Evolutionary conservation across 2,797 vertebrate genomes (phyloP).

Genomic region (Mergus octosetaceus): DNA sequence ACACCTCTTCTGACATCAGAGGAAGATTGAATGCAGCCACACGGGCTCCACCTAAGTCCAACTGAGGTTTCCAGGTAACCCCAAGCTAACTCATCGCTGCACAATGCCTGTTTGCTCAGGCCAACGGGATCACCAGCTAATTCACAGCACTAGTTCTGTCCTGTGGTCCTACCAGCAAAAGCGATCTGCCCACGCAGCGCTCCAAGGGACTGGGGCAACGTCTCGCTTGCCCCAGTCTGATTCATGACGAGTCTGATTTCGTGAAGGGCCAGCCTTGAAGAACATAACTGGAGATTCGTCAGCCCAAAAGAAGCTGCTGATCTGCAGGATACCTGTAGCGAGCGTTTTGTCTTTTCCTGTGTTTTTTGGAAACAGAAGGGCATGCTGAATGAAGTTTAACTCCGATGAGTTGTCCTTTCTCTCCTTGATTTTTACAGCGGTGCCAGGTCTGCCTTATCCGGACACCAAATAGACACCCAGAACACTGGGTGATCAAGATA

Average conservation of each 20-base stretch:
- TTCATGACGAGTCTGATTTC: neutral
- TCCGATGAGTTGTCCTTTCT: neutral
- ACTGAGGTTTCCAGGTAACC: neutral
- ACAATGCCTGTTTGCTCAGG: neutral
- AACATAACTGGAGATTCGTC: neutral
- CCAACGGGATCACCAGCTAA: neutral
- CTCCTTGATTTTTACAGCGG: neutral
- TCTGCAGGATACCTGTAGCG: neutral
- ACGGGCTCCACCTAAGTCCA: neutral
- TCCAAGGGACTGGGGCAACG: neutral
- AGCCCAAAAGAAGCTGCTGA: neutral
- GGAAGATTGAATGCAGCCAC: fast-evolving
- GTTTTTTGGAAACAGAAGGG: neutral
- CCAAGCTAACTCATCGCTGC: neutral
- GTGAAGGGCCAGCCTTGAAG: neutral
- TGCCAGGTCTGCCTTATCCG: neutral
- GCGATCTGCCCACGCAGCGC: neutral
- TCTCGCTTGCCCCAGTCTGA: too few species aligned
- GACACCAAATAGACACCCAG: neutral
- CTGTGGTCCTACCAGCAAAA: neutral
- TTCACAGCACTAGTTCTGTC: neutral
- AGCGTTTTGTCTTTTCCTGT: neutral
- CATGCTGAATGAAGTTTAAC: neutral
- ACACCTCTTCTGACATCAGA: neutral
- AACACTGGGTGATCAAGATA: neutral